Base-by-base conservation (phyloP, 2,113 vertebrate genomes). In the Talpa occidentalis region DNA sequence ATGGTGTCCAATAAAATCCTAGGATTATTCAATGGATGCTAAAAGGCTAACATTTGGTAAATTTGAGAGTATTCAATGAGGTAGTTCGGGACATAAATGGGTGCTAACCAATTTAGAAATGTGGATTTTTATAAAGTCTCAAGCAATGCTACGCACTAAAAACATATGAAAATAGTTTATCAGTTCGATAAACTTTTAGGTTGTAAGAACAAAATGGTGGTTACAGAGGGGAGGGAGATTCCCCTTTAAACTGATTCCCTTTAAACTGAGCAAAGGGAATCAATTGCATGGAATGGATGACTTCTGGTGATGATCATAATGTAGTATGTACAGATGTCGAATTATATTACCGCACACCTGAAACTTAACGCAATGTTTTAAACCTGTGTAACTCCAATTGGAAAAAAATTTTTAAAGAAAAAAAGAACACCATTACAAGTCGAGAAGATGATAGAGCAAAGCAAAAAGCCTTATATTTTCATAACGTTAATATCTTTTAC, bases 81-180 rank as follows among this genome's bases (percentile, higher is more conserved):
- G 67, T 62, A 42, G 24, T 62, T 79, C 76, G 32, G 37, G 47
- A 81, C 28, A 47, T 8, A 78, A 74, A 44, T 30, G 19, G 78
- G n/a, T 40, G 17, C 21, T 88, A 74, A 73, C 19, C 72, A 91
- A 70, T 54, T 77, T 90, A 82, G 32, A 88, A 32, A 90, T 10
- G 24, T 2, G 14, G 6, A 70, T 80, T 89, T 86, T 76, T 60
- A 79, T 79, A 87, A 92, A 94, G 67, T n/a, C 22, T 93, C 88
- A 91, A 79, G 37, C 81, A 77, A 83, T 49, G 80, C 12, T 52
- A 32, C 9, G 77, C 12, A 69, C 44, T 47, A 76, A 60, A 32
- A 91, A 90, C 10, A 5, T 44, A 17, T 44, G 22, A 72, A 10
- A 15, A 37, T 28, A 72, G 44, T 44, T 3, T 28, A 42, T 37